Base-by-base conservation (phyloP, 2,888 invertebrate genomes). In the Chloroclystis v-ata region DNA sequence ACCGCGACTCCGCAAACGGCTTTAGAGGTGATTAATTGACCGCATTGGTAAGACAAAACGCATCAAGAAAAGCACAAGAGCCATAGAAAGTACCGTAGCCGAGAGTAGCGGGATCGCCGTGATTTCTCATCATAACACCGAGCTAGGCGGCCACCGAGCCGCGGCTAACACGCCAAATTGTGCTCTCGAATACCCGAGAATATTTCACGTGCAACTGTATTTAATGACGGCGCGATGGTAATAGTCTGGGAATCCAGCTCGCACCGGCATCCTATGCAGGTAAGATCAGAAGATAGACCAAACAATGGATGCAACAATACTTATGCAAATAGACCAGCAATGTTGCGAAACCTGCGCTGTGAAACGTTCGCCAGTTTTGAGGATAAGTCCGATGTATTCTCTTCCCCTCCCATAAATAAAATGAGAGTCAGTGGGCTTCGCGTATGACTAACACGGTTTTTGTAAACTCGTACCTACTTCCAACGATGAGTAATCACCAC, bases 61-160 rank as follows among this genome's bases (percentile, higher is more conserved):
- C 80, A 83, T 82, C 78, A 82, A 77, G 76, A 77, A 70, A 73
- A 75, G 75, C 78, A 77, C 75, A 75, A 70, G 69, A 72, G 66
- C 75, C 72, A 72, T 74, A 69, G 73, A 77, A 79, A 85, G 83
- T 85, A 85, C 86, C 85, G 85, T 84, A 83, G 77, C 77, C 61
- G 66, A 67, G 75, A 70, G 70, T 82, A 85, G 85, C 84, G 86
- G 85, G 78, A 81, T 75, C 65, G 70, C 62, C 72, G 70, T 69
- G 77, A 78, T 78, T 82, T 81, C 78, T 79, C 82, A 77, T 77
- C 76, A 73, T 65, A 69, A 66, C 61, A 59, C 11, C 53, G 60
- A 55, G 57, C 14, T 52, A 59, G 54, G 57, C 60, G 35, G 65
- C 54, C 63, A 55, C 59, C 63, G 57, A 46, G 54, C 57, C 60